These are phyloP conservation scores for Distichodus sexfasciatus DNA, from an alignment of 2,797 vertebrate species.

Conservation along the genomic window DNA sequence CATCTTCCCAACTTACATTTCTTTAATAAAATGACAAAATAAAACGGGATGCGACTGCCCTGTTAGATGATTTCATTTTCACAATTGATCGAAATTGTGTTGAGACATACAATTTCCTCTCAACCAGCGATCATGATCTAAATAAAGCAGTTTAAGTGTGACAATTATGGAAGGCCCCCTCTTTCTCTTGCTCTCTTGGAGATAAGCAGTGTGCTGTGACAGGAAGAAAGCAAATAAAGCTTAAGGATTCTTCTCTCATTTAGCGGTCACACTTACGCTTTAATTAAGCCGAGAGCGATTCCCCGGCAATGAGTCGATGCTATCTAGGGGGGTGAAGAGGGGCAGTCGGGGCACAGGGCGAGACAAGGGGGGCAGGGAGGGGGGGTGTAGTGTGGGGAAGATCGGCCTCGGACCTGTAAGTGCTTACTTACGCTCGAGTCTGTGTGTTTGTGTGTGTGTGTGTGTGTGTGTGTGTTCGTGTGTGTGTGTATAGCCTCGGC, in stretches of 20 bases:
- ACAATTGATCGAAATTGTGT: no score
- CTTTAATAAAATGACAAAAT: no score
- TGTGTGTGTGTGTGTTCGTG: slow-evolving; percentile 23
- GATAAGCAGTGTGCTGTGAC: slow-evolving; percentile 65
- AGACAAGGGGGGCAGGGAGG: slow-evolving; percentile 56
- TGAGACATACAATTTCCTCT: no score
- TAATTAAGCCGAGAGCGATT: slow-evolving; percentile 75
- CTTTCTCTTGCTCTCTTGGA: slow-evolving; percentile 40
- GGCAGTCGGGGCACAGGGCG: slow-evolving; percentile 48
- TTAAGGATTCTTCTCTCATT: slow-evolving; percentile 78
- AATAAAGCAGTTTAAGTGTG: slow-evolving; percentile 27
- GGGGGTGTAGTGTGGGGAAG: no score
- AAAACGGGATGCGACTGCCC: no score
- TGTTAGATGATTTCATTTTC: no score
- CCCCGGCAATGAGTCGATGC: slow-evolving; percentile 67
- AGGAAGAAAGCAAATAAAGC: slow-evolving; percentile 69
- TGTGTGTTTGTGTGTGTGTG: slow-evolving; percentile 25
- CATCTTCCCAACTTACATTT: no score
- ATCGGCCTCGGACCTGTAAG: slow-evolving; percentile 54
- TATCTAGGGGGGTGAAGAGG: no score
- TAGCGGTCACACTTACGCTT: slow-evolving; percentile 72
- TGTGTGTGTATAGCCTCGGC: slow-evolving; percentile 47
- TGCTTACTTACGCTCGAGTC: slow-evolving; percentile 34
- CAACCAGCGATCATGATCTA: background rate
- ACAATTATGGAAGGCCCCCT: slow-evolving; percentile 25